A percentile compares a stretch with the other conserved stretches of the same genome.
Evolutionary conservation across 2,113 vertebrate genomes (phyloP).

Genomic region (Empidonax traillii): DNA sequence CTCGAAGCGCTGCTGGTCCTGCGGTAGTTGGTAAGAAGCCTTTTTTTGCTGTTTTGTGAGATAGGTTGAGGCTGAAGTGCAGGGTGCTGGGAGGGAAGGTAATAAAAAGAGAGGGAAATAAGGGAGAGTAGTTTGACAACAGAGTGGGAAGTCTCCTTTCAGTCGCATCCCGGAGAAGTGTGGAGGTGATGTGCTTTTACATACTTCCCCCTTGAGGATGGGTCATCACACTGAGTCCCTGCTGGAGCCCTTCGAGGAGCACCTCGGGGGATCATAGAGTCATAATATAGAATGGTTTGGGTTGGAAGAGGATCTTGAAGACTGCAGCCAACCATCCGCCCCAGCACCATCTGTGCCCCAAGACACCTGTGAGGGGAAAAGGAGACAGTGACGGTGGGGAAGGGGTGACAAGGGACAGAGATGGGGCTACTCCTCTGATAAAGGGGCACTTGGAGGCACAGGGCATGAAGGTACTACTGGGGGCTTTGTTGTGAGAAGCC

Average conservation of each 20-base stretch:
- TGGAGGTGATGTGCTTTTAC: neutral
- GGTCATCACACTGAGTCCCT: fast-evolving
- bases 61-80: fast-evolving
- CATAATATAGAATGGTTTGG: fast-evolving
- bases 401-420: fast-evolving
- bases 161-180: fast-evolving
- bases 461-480: fast-evolving
- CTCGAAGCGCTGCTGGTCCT: neutral
- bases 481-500: fast-evolving
- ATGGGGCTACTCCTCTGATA: neutral
- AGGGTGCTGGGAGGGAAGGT: fast-evolving
- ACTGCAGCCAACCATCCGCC: neutral
- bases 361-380: fast-evolving
- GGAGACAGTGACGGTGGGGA: fast-evolving
- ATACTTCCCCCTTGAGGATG: no score
- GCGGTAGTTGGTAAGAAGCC: neutral
- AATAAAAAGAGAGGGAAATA: no score
- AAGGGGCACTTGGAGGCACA: fast-evolving
- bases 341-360: fast-evolving
- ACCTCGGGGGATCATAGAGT: fast-evolving
- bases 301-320: neutral
- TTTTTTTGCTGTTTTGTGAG: neutral
- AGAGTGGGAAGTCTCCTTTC: neutral
- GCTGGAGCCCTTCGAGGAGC: fast-evolving
- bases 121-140: neutral